Evolutionary conservation across 2,113 vertebrate genomes (phyloP).

Genomic region (Mus spicilegus): DNA sequence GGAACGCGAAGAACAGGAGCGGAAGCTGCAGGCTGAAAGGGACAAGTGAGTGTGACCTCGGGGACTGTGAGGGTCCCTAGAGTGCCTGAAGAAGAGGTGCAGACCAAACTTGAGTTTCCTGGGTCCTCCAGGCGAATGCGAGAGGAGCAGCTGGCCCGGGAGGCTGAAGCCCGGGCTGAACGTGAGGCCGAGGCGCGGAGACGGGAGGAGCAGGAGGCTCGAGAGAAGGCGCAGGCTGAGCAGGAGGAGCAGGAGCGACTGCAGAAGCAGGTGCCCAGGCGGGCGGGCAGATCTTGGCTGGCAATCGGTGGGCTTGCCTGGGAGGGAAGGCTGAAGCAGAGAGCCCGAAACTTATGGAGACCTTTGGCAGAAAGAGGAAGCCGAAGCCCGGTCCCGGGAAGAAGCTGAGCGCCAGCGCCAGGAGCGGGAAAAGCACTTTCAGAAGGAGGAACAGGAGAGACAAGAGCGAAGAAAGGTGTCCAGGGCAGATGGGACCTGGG

Average conservation of each 20-base stretch:
- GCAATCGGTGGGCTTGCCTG: background rate
- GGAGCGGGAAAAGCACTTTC: slow-evolving; percentile 98
- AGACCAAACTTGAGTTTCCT: background rate
- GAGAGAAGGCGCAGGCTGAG: slow-evolving; percentile 89
- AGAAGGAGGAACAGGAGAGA: slow-evolving; percentile 97
- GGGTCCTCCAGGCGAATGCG: slow-evolving; percentile 84
- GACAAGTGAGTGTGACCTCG: slow-evolving; percentile 88
- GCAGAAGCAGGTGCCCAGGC: slow-evolving; percentile 92
- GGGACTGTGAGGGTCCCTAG: no score
- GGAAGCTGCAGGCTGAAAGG: slow-evolving; percentile 91
- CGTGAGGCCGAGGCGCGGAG: slow-evolving; percentile 88
- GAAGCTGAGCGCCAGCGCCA: slow-evolving; percentile 85
- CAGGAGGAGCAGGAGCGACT: slow-evolving; percentile 93
- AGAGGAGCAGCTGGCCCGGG: slow-evolving; percentile 90
- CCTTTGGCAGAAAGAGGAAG: slow-evolving; percentile 85
- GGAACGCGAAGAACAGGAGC: slow-evolving; percentile 94
- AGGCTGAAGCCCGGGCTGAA: slow-evolving; percentile 89
- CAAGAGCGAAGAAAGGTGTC: slow-evolving; percentile 96
- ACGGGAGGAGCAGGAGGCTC: slow-evolving; percentile 86
- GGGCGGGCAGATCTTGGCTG: fast-evolving
- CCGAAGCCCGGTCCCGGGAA: slow-evolving; percentile 91
- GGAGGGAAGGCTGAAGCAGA: background rate
- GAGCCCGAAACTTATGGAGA: background rate
- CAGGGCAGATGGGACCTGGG: fast-evolving
- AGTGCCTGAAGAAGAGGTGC: background rate